Percentiles rank a stretch among this genome's conserved stretches.
Conservation (phyloP, 1,140 invertebrate species). For the Homarus americanus region DNA sequence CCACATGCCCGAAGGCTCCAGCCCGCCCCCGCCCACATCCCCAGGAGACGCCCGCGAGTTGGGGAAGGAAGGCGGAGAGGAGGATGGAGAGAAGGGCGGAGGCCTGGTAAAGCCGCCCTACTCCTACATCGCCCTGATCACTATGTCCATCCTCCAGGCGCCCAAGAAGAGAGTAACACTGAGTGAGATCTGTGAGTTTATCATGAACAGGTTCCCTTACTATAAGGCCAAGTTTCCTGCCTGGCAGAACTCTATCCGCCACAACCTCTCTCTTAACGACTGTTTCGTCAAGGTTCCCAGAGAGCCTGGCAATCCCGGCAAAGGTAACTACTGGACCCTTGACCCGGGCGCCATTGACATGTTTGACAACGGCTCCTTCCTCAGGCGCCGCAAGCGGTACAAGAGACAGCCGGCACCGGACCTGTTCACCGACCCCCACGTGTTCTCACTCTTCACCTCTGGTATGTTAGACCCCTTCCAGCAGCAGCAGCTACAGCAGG, state of each 20-base stretch:
- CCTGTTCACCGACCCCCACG: constrained; percentile 76
- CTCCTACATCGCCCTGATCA: constrained; percentile 98
- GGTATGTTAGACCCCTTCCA: constrained; percentile 74
- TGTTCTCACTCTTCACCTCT: constrained; percentile 69
- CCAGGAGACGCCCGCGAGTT: constrained; percentile 17
- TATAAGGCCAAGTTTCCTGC: constrained; percentile 97
- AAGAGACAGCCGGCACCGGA: constrained; percentile 86
- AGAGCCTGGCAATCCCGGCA: constrained; percentile 98
- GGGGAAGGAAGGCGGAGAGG: constrained; percentile 61
- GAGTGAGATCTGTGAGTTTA: constrained; percentile 99
- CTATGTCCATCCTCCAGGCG: constrained; percentile 98
- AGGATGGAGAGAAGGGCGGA: constrained; percentile 76
- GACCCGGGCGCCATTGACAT: constrained; percentile 98
- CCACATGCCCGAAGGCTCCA: constrained; percentile 18
- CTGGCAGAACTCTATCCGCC: constrained; percentile 98
- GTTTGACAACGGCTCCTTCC: constrained; percentile 99
- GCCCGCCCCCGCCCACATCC: constrained; percentile 29
- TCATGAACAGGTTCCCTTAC: constrained; percentile 98
- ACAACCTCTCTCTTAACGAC: constrained; percentile 98
- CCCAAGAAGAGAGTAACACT: constrained; percentile 97
- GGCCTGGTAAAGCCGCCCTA: constrained; percentile 95
- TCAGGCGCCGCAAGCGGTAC: constrained; percentile 95
- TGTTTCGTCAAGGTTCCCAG: constrained; percentile 99
- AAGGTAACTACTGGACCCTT: constrained; percentile 99
- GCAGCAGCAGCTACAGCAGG: constrained; percentile 75